Evolutionary conservation across 2,888 invertebrate species (phyloP).

Genomic region (Rhorus exstirpatorius): DNA sequence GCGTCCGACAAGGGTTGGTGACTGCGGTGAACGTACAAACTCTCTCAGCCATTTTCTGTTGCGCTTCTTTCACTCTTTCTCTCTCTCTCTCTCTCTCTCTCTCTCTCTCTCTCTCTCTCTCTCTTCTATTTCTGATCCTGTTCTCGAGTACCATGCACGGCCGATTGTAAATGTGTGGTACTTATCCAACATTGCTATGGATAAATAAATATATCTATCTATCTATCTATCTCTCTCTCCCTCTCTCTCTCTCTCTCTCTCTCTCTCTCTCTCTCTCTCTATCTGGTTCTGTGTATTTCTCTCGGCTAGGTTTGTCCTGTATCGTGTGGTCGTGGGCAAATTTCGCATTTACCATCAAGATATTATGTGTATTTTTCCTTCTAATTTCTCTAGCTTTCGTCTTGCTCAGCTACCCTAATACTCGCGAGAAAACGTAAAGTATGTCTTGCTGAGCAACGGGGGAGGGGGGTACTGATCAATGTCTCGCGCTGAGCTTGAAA

Average conservation of each 20-base stretch:
- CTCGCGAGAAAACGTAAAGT: slow-evolving; percentile 29
- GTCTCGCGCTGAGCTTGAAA: slow-evolving; percentile 32
- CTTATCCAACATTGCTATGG: too few species aligned
- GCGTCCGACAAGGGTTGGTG: slow-evolving; percentile 55
- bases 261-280: slow-evolving; percentile 7
- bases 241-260: slow-evolving; percentile 24
- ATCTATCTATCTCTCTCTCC: too few species aligned
- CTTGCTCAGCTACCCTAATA: background rate
- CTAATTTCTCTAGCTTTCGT: slow-evolving; percentile 32
- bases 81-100: slow-evolving; percentile 16
- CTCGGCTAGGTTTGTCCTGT: slow-evolving; percentile 20
- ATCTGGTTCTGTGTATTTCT: slow-evolving; percentile 11
- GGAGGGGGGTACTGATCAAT: slow-evolving; percentile 6
- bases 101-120: slow-evolving; percentile 16
- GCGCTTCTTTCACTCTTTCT: slow-evolving; percentile 38
- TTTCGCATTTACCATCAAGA: slow-evolving; percentile 44
- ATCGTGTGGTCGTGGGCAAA: slow-evolving; percentile 25
- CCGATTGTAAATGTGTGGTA: too few species aligned
- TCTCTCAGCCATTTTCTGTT: slow-evolving; percentile 58
- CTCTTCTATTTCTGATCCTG: too few species aligned
- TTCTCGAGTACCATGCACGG: too few species aligned
- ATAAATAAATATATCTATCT: too few species aligned
- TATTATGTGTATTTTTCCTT: slow-evolving; percentile 45
- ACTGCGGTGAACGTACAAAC: slow-evolving; percentile 58
- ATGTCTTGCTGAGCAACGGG: slow-evolving; percentile 17